Evolutionary conservation across 1,140 invertebrate species (phyloP).

Genomic region (Sarcophaga bullata): DNA sequence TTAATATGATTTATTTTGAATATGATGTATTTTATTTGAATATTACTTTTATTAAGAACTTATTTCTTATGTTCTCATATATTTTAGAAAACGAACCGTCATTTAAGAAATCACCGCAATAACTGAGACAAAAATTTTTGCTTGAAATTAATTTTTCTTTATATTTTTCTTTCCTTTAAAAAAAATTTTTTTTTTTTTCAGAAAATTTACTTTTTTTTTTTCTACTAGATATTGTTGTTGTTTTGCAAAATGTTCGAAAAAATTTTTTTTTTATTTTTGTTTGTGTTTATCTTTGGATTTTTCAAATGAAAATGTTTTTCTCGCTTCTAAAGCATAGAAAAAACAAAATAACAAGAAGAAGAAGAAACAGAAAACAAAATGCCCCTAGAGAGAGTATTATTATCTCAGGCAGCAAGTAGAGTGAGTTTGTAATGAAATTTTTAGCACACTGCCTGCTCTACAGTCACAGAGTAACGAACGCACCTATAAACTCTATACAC

Average conservation of each 20-base stretch:
- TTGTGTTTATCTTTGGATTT: background rate
- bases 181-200: background rate
- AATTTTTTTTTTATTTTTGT: slow-evolving; percentile 23
- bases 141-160: background rate
- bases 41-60: background rate
- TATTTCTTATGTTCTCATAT: background rate
- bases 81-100: slow-evolving; percentile 43
- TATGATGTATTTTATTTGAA: slow-evolving; percentile 7
- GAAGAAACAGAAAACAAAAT: background rate
- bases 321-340: background rate
- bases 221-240: background rate
- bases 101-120: slow-evolving; percentile 44
- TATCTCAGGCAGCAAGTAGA: no score
- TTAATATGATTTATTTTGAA: slow-evolving; percentile 16
- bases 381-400: slow-evolving; percentile 11
- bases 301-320: background rate
- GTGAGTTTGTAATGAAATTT: no score
- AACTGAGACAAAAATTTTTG: slow-evolving; percentile 40
- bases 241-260: slow-evolving; percentile 37
- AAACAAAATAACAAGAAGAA: background rate
- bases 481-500: no score
- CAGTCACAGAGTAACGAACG: no score
- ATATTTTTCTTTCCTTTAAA: no score
- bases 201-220: slow-evolving; percentile 11
- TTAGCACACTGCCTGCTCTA: no score